These are phyloP conservation scores for Hirudinaria manillensis DNA, from an alignment of 2,888 invertebrate species.

Conservation along the genomic window DNA sequence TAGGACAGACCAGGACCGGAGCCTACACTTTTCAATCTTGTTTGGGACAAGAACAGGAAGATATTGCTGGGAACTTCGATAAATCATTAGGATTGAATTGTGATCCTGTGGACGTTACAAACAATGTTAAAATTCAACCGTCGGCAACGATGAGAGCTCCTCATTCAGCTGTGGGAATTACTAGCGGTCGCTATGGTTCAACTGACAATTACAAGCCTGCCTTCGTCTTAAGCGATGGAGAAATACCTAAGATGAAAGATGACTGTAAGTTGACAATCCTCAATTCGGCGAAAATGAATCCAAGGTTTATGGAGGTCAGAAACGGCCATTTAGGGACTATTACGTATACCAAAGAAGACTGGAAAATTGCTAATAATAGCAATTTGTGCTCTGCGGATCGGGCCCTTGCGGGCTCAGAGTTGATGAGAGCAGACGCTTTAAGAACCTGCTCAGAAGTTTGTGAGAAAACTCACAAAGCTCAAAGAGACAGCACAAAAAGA, in stretches of 20 bases:
- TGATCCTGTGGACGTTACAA: neutral
- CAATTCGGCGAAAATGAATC: constrained; percentile 16
- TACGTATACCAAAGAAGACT: constrained; percentile 17
- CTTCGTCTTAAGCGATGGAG: neutral
- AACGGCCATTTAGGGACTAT: constrained; percentile 10
- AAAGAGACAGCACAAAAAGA: constrained; percentile 30
- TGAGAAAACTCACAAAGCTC: constrained; percentile 30
- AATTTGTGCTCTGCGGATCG: constrained; percentile 28
- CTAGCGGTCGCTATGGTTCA: neutral
- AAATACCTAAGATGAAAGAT: constrained; percentile 11
- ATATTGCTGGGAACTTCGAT: neutral
- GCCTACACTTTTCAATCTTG: constrained; percentile 5
- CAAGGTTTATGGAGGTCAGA: constrained; percentile 6
- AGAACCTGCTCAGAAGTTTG: constrained; percentile 26
- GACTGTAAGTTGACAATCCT: constrained; percentile 1
- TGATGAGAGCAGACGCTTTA: constrained; percentile 29
- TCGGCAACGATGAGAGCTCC: constrained; percentile 6
- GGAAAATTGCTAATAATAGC: constrained; percentile 27
- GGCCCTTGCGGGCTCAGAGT: constrained; percentile 23
- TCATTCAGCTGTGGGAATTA: neutral
- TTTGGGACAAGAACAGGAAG: neutral
- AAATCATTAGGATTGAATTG: neutral
- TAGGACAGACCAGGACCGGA: constrained; percentile 17
- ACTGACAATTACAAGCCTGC: neutral
- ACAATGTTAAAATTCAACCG: neutral